Base-by-base conservation (phyloP, 2,113 vertebrate species). In the Hyperopisus bebe region DNA sequence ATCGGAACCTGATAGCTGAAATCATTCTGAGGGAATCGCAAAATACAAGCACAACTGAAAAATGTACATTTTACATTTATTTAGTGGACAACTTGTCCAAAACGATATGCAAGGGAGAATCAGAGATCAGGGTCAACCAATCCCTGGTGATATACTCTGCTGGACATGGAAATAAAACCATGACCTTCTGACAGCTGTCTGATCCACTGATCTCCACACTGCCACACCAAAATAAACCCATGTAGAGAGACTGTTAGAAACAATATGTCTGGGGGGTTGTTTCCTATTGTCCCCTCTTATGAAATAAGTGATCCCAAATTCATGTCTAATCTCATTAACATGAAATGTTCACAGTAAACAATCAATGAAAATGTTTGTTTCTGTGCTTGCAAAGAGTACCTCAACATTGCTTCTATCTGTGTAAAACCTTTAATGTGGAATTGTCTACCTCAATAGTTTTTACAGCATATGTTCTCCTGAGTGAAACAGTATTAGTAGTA, bases 181-280 rank as follows among this genome's bases (percentile, higher is more conserved):
- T 66, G 58, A 66, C n/a, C n/a, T 66, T 66, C 58, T n/a, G n/a
- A 27, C 58, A 66, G 58, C 58, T 66, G 24, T 10, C 24, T 66
- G 58, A 66, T 66, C n/a, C 58, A n/a, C 58, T 62, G 58, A 62
- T n/a, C 58, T 9, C 58, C n/a, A 11, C 58, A 27, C 58, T 27
- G n/a, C n/a, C 58, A 27, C 58, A 66, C 58, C n/a, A 27, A 66
- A n/a, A 66, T 27, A 66, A n/a, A 8, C 58, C 39, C 6, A n/a
- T 27, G 21, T 85, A 46, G 46, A 42, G 77, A 46, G 50, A 1
- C 88, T 87, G 89, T 89, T 88, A 35, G 27, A 88, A 89, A 88
- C 21, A 53, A 83, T 91, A 84, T 91, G 90, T 84, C 58, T 9
- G 24, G 8, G 51, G 53, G 6, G 5, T 77, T 77, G 31, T 77